phyloP scores from a whole-genome alignment of 1,140 invertebrate species.

The Pogonomyrmex californicus region DNA sequence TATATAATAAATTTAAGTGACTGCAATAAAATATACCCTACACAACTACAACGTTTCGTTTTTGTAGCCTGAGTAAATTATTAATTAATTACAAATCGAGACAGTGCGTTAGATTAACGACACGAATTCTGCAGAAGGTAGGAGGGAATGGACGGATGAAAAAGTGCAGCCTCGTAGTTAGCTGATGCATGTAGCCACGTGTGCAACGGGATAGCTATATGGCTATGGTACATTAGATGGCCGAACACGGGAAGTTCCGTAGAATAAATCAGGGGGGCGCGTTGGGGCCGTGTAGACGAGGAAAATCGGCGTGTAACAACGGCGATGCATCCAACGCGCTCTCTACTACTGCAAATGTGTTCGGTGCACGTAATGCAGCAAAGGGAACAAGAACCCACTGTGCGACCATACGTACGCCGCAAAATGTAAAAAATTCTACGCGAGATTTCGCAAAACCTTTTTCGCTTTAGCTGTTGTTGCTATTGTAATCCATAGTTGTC shows the following conservation, averaged over 20 bases:
- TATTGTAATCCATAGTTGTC: neutral
- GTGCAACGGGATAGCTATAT: conserved; percentile 45
- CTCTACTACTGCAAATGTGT: conserved; percentile 50
- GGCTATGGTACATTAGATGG: conserved; percentile 63
- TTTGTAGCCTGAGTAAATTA: neutral
- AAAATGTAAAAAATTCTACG: conserved; percentile 39
- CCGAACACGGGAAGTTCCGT: conserved; percentile 67
- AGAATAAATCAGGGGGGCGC: conserved; percentile 68
- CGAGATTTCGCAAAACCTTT: conserved; percentile 25
- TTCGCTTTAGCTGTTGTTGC: neutral
- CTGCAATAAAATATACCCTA: neutral
- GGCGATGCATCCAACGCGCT: conserved; percentile 50
- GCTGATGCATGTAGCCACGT: conserved; percentile 57
- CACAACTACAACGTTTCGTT: neutral
- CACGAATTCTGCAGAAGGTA: conserved; percentile 31
- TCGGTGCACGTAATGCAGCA: conserved; percentile 51
- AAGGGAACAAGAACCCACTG: conserved; percentile 37
- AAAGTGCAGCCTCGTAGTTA: conserved; percentile 51
- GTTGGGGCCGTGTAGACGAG: conserved; percentile 57
- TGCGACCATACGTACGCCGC: neutral
- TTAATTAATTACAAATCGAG: conserved; percentile 47
- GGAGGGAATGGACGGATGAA: conserved; percentile 14
- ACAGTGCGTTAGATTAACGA: conserved; percentile 27
- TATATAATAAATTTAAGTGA: neutral
- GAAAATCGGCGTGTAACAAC: conserved; percentile 69